Evolutionary conservation across 1,140 invertebrate species (phyloP), one percentile per base, ranked within the genome.

Genomic region (Cephus cinctus): DNA sequence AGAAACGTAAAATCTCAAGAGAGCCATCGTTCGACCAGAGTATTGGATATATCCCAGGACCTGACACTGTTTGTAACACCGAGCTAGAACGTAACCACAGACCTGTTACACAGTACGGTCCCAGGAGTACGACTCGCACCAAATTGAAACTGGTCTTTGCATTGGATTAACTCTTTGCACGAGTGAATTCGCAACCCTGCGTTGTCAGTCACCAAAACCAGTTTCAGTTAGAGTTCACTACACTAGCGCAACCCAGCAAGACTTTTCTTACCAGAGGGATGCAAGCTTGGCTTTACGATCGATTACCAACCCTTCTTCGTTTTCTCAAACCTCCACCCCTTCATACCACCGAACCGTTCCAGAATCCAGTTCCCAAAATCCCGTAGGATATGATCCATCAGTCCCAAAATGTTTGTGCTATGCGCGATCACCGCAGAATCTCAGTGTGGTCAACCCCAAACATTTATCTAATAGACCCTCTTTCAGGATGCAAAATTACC

Each of bases 61-160:
- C 36, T 32, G 18, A 18, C 30, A 36, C 41, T 44, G 54, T 53
- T 56, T 46, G 55, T 48, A 52, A 50, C 14, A 21, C 11, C n/a
- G n/a, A n/a, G n/a, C n/a, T 36, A 39, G 41, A 54, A 46, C 39
- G 53, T 50, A 65, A 52, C 54, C 61, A 47, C 52, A 59, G 47
- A 47, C 43, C 49, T 56, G 50, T 57, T 57, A 52, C 50, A 50
- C 47, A 34, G 49, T 12, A 34, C 38, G 27, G 19, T 69, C 66
- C 63, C 66, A 25, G 14, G 65, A 52, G 67, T 47, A 43, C 59
- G 48, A 65, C 66, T 59, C 40, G 52, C 53, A 47, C 56, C 59
- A 68, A 71, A 71, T 71, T 69, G 68, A 69, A 71, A 71, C 64
- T 67, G 52, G 59, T 56, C 65, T 65, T 68, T 65, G 65, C 67